A percentile compares a stretch with the other conserved stretches of the same genome.
These are phyloP conservation scores for Drosophila erecta DNA, from an alignment of 1,140 invertebrate species.

Conservation along the genomic window DNA sequence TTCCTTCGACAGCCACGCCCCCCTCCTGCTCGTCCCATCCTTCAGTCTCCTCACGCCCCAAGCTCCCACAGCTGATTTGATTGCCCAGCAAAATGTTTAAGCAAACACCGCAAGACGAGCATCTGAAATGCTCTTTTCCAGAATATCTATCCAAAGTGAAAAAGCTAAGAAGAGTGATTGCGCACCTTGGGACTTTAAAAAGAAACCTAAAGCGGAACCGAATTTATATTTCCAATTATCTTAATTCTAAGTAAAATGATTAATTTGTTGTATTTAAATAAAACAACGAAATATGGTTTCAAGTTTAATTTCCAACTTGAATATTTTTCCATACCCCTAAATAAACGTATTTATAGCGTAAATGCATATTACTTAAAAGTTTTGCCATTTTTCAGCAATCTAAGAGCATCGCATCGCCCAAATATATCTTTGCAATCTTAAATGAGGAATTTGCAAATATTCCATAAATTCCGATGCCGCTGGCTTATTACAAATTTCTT, in stretches of 20 bases:
- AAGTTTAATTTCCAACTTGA: too few species aligned
- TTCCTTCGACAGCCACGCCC: not conserved
- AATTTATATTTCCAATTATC: too few species aligned
- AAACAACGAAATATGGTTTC: too few species aligned
- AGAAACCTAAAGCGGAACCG: too few species aligned
- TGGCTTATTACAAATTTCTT: conserved; percentile 31
- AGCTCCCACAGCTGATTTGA: conserved; percentile 63
- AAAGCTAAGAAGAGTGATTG: not conserved
- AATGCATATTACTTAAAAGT: too few species aligned
- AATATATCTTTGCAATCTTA: conserved; percentile 5
- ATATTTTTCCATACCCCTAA: too few species aligned
- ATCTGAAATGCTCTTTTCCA: conserved; percentile 31
- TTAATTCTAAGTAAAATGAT: too few species aligned
- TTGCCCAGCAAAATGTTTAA: conserved; percentile 59
- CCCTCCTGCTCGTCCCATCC: not conserved
- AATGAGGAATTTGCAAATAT: not conserved
- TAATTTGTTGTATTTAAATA: too few species aligned
- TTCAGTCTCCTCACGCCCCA: conserved; percentile 24
- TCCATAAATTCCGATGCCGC: conserved; percentile 1
- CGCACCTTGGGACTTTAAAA: too few species aligned
- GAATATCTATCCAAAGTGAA: not conserved
- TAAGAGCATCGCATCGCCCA: not conserved
- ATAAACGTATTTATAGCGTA: too few species aligned
- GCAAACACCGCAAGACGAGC: conserved; percentile 33
- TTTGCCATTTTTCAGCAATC: not conserved